Base-by-base conservation (phyloP, 2,888 invertebrate species). In the Phyto melanocephala region DNA sequence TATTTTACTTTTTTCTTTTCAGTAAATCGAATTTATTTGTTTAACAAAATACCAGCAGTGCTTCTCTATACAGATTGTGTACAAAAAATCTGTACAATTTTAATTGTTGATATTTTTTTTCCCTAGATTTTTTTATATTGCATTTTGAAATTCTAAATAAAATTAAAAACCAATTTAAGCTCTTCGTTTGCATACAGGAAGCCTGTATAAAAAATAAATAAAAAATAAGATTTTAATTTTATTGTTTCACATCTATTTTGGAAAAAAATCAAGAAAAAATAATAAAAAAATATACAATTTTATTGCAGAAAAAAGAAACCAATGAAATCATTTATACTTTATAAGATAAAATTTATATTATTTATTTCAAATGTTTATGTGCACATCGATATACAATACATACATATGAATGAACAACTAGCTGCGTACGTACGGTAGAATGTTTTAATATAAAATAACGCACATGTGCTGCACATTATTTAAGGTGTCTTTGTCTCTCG, bases 131-230 rank as follows among this genome's bases (percentile, higher is more conserved):
- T 33, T 70, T 50, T 67, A 40, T 20, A 76, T 70, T 58, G 63
- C 28, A 15, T 45, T 28, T 67, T 71, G 22, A 62, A 76, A 67
- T 37, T 62, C 52, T 42, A 79, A 76, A 60, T 67, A 62, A 76
- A 72, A 67, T 82, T 79, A 71, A 82, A 82, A 82, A 54, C 37
- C 67, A 56, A 79, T 75, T 76, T 75, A 47, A 79, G 78, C 75
- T 60, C 20, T 33, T 33, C 37, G 17, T 42, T 24, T 11, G 24
- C 8, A 62, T 1, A 54, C 52, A 54, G 52, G 60, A 65, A 77
- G 50, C 33, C 13, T 11, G 13, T 8, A 42, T 56, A 77, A 70
- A 70, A 50, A 70, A 5, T 28, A 40, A n/a, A 40, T 5, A 40
- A 17, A 40, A 60, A 22, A 60, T 11, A 8, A 35, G 50, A 68